Evolutionary conservation across 2,113 vertebrate genomes (phyloP).

Genomic region (Hydropotes inermis): DNA sequence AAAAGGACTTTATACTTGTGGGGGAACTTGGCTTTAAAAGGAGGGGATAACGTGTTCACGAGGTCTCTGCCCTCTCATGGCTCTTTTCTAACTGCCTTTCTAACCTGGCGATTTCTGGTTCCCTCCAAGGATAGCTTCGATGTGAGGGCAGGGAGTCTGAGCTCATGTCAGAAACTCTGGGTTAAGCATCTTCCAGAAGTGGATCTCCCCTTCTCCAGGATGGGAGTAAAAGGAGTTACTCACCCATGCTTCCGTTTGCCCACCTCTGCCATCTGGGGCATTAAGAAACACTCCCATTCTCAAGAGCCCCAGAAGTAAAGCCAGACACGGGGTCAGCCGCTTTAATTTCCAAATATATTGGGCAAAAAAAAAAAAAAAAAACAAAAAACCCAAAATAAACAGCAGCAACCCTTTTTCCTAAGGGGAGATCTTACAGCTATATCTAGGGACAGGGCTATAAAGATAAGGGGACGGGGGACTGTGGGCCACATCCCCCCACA

Average conservation of each 20-base stretch:
- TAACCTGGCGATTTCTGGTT: not conserved
- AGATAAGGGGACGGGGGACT: not conserved
- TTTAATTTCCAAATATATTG: constrained; percentile 64
- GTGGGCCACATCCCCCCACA: not conserved
- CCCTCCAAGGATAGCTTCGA: not conserved
- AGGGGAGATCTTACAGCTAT: not conserved
- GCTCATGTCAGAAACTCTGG: not conserved
- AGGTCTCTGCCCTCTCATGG: not conserved
- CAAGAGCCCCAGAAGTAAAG: not conserved
- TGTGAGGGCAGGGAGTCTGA: not conserved
- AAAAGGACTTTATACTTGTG: constrained; percentile 74
- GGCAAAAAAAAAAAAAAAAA: not conserved
- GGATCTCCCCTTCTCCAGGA: not conserved
- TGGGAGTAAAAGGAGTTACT: not conserved
- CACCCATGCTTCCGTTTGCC: not conserved
- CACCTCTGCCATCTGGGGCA: not conserved
- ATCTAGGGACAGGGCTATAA: not conserved
- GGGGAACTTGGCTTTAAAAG: constrained; percentile 63
- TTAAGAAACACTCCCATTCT: not conserved
- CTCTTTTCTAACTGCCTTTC: not conserved
- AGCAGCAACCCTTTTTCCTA: constrained; percentile 11
- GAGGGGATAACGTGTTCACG: not conserved
- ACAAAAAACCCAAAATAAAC: not conserved
- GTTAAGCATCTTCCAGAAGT: not conserved
- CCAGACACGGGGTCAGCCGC: constrained; percentile 7